Percentiles rank a stretch among this genome's conserved stretches.
These are phyloP conservation scores for Manacus vitellinus DNA, from an alignment of 2,113 vertebrate species.

Conservation along the genomic window DNA sequence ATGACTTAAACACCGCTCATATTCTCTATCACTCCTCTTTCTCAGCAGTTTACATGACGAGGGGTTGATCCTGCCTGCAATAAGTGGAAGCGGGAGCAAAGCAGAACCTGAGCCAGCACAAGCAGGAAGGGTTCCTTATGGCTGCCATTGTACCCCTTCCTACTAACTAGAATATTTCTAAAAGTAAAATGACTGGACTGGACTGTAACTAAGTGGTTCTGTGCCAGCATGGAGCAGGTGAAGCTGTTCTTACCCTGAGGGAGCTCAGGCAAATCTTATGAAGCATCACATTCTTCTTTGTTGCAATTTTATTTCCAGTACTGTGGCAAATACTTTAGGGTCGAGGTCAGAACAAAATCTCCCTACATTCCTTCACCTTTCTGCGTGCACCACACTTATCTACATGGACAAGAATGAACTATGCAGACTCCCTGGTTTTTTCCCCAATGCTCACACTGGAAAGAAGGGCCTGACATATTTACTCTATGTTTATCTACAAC, in stretches of 20 bases:
- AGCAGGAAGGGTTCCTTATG: neutral
- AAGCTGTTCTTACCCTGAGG: neutral
- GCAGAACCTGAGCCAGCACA: neutral
- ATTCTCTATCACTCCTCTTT: neutral
- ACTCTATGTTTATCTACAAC: neutral
- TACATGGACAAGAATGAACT: neutral
- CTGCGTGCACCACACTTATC: neutral
- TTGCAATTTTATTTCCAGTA: neutral
- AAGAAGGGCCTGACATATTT: neutral
- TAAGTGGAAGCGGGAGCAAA: neutral
- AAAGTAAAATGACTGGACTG: neutral
- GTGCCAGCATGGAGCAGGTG: neutral
- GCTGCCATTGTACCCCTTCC: neutral
- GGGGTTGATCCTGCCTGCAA: neutral
- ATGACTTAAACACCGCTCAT: neutral
- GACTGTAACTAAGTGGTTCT: neutral
- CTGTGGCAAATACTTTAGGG: neutral
- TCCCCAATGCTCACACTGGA: neutral
- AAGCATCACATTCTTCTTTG: neutral
- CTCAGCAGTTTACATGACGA: neutral
- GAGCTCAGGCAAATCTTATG: neutral
- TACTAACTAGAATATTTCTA: neutral
- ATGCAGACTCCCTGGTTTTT: neutral
- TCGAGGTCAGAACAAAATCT: neutral
- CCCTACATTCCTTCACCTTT: neutral